phyloP scores from a whole-genome alignment of 2,888 invertebrate species.

The Nezara viridula region DNA sequence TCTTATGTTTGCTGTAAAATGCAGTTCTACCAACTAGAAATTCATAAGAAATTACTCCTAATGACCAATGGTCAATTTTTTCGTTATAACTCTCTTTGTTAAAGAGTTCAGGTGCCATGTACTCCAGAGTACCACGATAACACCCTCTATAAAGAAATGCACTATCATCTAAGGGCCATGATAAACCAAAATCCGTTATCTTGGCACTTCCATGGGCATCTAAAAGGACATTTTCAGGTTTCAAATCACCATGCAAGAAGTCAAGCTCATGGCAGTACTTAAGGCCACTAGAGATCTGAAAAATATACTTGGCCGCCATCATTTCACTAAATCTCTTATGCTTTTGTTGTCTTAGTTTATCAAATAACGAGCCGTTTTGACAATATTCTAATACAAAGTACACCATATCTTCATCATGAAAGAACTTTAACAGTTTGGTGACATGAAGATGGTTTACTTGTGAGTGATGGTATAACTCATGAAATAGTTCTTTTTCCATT shows the following conservation, averaged over 20 bases:
- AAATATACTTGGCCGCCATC: not conserved
- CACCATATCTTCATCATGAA: not conserved
- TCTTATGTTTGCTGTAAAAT: not conserved
- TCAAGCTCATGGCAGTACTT: not conserved
- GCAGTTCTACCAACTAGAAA: not conserved
- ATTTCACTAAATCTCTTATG: not conserved
- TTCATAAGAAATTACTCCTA: not conserved
- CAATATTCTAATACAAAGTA: not conserved
- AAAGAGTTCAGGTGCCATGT: not conserved
- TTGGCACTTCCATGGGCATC: not conserved
- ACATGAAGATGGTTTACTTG: not conserved
- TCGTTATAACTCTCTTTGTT: not conserved
- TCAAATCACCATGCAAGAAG: conserved; percentile 1
- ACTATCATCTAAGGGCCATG: not conserved
- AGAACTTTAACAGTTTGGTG: not conserved
- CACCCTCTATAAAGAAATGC: not conserved
- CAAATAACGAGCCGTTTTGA: not conserved
- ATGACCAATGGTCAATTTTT: not conserved
- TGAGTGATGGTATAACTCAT: not conserved
- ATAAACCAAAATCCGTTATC: conserved; percentile 2
- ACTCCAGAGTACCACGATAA: not conserved
- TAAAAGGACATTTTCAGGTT: conserved; percentile 26
- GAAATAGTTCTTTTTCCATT: not conserved
- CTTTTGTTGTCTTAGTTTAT: not conserved
- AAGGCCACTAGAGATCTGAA: not conserved